Evolutionary conservation across 2,797 vertebrate genomes (phyloP).

Genomic region (Cyclopterus lumpus): DNA sequence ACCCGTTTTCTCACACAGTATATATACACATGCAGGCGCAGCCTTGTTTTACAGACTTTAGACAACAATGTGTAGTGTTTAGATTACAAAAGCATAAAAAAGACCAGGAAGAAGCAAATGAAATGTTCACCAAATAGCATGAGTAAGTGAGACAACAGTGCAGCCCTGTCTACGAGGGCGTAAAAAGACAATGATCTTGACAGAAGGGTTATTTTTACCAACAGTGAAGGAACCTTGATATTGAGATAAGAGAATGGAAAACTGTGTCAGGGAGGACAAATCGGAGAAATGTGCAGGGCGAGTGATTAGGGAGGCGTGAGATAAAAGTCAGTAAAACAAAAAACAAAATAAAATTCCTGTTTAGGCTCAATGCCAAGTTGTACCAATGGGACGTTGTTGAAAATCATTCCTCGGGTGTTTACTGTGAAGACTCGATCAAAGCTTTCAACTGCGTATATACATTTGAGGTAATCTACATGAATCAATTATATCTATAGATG

Average conservation of each 20-base stretch:
- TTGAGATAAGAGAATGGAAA: conserved; percentile 75
- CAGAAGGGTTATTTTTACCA: conserved; percentile 71
- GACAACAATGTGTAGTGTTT: conserved; percentile 48
- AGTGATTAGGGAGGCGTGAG: conserved; percentile 38
- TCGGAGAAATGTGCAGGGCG: conserved; percentile 41
- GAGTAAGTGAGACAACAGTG: conserved; percentile 37
- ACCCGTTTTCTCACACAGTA: conserved; percentile 52
- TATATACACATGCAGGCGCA: conserved; percentile 29
- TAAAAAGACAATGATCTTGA: conserved; percentile 72
- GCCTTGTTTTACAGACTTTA: conserved; percentile 16
- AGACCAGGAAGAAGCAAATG: conserved; percentile 48
- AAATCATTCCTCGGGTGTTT: neutral
- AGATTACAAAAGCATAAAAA: conserved; percentile 45
- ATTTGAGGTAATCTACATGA: neutral
- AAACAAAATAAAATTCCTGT: conserved; percentile 35
- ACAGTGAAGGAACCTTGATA: conserved; percentile 48
- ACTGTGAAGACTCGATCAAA: neutral
- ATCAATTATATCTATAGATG: neutral
- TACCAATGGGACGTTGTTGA: neutral
- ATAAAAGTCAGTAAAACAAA: conserved; percentile 55
- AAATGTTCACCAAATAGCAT: conserved; percentile 12
- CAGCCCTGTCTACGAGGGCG: conserved; percentile 42
- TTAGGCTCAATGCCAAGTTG: conserved; percentile 10
- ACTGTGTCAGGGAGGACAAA: conserved; percentile 49
- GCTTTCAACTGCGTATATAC: neutral